Conservation (phyloP, 2,797 vertebrate genomes). For the Hypotaenidia okinawae region DNA sequence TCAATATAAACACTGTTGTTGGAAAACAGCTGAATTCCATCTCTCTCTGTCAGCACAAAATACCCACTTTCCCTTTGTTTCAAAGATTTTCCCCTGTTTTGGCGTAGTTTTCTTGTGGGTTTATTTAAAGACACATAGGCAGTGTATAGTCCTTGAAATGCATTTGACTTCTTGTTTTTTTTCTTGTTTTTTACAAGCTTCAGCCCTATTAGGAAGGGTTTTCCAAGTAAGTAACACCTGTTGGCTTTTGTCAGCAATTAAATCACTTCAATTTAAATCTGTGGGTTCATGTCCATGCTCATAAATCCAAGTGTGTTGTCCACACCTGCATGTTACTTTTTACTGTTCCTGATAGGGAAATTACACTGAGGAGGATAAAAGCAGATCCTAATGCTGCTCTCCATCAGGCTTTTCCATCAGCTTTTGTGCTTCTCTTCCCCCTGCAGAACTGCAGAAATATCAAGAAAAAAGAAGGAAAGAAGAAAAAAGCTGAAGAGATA, state of each 20-base stretch:
- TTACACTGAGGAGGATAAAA: neutral
- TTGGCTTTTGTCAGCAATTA: constrained; percentile 22
- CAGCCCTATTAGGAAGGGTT: constrained; percentile 67
- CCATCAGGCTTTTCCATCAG: neutral
- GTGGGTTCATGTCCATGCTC: neutral
- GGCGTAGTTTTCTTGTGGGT: neutral
- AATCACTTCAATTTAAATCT: neutral
- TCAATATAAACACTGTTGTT: neutral
- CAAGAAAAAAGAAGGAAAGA: constrained; percentile 86
- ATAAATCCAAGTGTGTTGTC: neutral
- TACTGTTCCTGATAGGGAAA: neutral
- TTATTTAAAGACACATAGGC: neutral
- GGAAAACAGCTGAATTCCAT: neutral
- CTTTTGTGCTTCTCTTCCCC: neutral
- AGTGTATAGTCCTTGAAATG: constrained; percentile 13
- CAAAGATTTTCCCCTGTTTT: neutral
- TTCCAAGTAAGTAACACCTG: constrained; percentile 70
- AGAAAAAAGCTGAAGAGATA: constrained; percentile 88
- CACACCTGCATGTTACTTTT: constrained; percentile 21
- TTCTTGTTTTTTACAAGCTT: constrained; percentile 61
- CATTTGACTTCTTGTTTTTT: constrained; percentile 28
- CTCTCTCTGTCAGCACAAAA: neutral
- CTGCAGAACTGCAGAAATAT: constrained; percentile 84
- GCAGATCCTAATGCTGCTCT: neutral
- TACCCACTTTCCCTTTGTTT: neutral